These are phyloP conservation scores for Bos indicus DNA, from an alignment of 2,113 vertebrate genomes.

Conservation along the genomic window DNA sequence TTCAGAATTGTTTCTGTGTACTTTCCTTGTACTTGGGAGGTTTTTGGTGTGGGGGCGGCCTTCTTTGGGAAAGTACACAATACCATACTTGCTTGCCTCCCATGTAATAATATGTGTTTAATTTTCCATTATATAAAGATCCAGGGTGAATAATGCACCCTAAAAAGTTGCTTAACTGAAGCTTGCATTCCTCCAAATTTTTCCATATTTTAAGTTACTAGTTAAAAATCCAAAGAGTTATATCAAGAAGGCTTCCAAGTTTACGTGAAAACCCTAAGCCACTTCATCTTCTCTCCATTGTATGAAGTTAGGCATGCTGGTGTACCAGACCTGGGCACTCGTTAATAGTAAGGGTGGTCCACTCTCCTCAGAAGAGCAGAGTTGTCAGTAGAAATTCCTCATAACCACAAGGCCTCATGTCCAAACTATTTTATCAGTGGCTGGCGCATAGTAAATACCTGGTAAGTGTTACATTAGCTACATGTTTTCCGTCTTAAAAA, in stretches of 20 bases:
- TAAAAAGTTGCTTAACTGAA: not conserved
- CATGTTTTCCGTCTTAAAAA: not conserved
- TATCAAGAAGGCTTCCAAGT: not conserved
- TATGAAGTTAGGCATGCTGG: not conserved
- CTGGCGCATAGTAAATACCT: not conserved
- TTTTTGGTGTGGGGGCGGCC: not conserved
- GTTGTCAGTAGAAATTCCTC: not conserved
- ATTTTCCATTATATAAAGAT: not conserved
- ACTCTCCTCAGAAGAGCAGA: fast-evolving
- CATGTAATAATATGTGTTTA: not conserved
- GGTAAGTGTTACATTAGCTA: not conserved
- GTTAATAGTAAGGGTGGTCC: not conserved
- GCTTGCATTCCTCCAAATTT: not conserved
- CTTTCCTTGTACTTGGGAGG: not conserved
- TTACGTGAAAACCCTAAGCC: not conserved
- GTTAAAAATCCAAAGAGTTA: not conserved
- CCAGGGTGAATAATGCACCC: not conserved
- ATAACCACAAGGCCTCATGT: not conserved
- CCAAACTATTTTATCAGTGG: not conserved
- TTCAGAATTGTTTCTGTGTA: not conserved
- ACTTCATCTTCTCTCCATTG: not conserved
- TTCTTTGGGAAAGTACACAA: not conserved
- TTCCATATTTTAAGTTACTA: not conserved
- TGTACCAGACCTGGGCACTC: not conserved
- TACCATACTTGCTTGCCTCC: not conserved